A percentile compares a stretch with the other conserved stretches of the same genome.
phyloP scores from a whole-genome alignment of 64 coral and sea anemone species.

The Dendronephthya gigantea region DNA sequence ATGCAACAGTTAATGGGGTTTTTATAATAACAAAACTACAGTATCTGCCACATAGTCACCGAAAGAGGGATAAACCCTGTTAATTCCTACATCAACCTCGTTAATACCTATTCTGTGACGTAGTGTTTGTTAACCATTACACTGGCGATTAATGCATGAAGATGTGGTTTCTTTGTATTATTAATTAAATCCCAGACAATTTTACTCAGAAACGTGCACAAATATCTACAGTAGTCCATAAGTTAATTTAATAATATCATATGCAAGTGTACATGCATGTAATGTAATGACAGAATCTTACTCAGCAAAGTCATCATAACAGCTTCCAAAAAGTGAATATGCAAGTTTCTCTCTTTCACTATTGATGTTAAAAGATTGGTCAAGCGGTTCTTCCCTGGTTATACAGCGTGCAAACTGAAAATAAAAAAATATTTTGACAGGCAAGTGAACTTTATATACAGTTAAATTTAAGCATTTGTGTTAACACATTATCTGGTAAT shows the following conservation, averaged over 20 bases:
- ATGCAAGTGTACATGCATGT: too few species aligned
- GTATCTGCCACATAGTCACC: too few species aligned
- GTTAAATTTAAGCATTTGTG: neutral
- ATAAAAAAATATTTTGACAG: neutral
- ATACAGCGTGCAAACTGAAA: slow-evolving; percentile 1
- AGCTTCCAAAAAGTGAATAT: neutral
- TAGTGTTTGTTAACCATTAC: too few species aligned
- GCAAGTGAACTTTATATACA: neutral
- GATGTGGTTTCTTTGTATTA: too few species aligned
- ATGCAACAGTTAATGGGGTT: too few species aligned
- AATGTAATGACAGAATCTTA: neutral
- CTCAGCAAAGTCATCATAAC: neutral
- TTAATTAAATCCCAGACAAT: too few species aligned
- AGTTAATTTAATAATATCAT: too few species aligned
- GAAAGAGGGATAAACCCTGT: too few species aligned
- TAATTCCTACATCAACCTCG: too few species aligned
- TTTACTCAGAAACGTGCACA: neutral
- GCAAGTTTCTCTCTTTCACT: neutral
- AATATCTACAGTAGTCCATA: neutral
- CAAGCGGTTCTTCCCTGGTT: neutral
- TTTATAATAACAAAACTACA: too few species aligned
- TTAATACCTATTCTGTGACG: too few species aligned
- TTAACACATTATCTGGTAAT: neutral
- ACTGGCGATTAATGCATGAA: too few species aligned
- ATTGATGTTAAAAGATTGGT: neutral